Percentiles rank a stretch among this genome's conserved stretches.
These are phyloP conservation scores for Alviniconcha strummeri DNA, from an alignment of 2,888 invertebrate genomes.

Conservation along the genomic window DNA sequence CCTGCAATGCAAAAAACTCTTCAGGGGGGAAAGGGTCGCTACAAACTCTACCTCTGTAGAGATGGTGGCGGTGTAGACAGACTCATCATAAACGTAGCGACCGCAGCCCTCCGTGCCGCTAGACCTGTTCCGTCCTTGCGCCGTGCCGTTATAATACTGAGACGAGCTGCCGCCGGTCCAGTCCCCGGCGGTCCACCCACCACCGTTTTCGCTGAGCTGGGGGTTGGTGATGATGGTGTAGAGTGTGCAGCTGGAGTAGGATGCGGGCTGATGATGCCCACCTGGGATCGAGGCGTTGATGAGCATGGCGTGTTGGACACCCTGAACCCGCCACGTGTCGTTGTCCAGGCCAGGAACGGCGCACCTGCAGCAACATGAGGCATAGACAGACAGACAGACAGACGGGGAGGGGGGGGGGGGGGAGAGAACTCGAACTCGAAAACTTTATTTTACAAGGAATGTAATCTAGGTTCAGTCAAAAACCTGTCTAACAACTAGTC, in stretches of 20 bases:
- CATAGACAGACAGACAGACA: not conserved
- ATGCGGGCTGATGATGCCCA: not conserved
- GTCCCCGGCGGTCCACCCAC: no score
- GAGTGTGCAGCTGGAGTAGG: no score
- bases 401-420: not conserved
- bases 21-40: no score
- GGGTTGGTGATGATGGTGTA: no score
- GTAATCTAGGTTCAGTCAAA: no score
- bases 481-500: not conserved
- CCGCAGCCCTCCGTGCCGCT: not conserved
- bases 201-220: no score
- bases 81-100: conserved; percentile 9
- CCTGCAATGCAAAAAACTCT: no score
- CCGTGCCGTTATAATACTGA: not conserved
- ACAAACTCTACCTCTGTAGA: not conserved
- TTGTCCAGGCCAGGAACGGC: not conserved
- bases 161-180: no score
- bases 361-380: not conserved
- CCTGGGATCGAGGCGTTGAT: not conserved
- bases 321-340: conserved; percentile 5
- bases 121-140: not conserved
- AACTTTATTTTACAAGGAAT: no score
- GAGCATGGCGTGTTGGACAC: not conserved
- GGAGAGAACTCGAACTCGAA: not conserved
- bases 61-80: not conserved